Percentiles rank a stretch among this genome's conserved stretches.
These are phyloP conservation scores for Chiroxiphia lanceolata DNA, from an alignment of 2,797 vertebrate species.

Conservation along the genomic window DNA sequence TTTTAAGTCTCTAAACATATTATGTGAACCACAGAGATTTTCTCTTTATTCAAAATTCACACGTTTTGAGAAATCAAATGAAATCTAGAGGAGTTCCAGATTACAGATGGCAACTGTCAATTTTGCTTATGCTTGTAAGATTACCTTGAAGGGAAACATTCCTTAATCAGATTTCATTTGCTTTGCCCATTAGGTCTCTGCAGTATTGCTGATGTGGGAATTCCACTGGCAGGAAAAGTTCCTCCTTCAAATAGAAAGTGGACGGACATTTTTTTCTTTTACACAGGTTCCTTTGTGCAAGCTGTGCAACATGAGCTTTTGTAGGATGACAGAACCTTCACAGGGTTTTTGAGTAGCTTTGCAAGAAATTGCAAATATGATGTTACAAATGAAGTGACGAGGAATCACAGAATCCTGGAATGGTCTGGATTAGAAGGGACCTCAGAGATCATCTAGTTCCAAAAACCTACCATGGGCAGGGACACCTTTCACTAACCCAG, in stretches of 20 bases:
- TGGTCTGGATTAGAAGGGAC: background rate
- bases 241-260: background rate
- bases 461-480: background rate
- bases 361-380: background rate
- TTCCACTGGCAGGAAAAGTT: background rate
- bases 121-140: background rate
- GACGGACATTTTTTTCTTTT: background rate
- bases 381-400: background rate
- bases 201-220: background rate
- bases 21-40: background rate
- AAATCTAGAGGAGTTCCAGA: background rate
- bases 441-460: too few relatives aligned
- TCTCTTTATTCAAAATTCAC: background rate
- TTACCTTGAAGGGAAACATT: background rate
- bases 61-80: background rate
- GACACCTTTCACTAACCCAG: fast-evolving
- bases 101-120: background rate
- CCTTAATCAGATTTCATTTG: background rate
- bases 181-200: background rate
- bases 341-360: background rate
- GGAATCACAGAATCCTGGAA: background rate
- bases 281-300: background rate
- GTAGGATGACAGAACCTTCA: background rate
- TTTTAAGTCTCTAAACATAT: background rate
- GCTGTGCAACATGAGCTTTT: background rate